Base-by-base conservation (phyloP, 1,140 invertebrate species). In the Dermatophagoides farinae region DNA sequence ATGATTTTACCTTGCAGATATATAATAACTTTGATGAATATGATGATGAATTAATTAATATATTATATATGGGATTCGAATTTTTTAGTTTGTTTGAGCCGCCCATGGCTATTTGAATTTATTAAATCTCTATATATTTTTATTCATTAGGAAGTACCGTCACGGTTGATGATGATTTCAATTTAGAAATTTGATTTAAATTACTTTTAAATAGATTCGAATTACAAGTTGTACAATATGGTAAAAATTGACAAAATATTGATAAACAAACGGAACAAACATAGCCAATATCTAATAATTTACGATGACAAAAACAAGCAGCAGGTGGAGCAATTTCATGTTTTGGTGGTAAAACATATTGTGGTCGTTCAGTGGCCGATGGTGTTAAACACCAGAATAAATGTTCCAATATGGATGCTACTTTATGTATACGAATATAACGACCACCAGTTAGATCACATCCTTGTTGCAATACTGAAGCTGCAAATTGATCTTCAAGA, bases 201-300 rank as follows among this genome's bases (percentile, higher is more conserved):
- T 60, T 60, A 31, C 14, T 60, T 9, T 9, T 10, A 43, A 44
- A 47, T n/a, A 60, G 11, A 43, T 31, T 53, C 5, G 63, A 60
- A 9, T 93, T 86, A 71, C 91, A 97, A 44, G 90, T 96, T 40
- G 88, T 91, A 72, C 91, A 97, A 64, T 97, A 95, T 1, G 91
- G 90, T 73, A 86, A 91, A 71, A 92, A 95, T 72, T 89, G 86
- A 74, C 93, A 98, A 72, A 95, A 96, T 67, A 98, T 88, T 68
- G 90, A 93, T 25, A 98, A 76, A 74, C 95, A 98, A 61, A 97
- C 86, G 6, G 93, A 97, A 73, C 92, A 97, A 16, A 97, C 92
- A 72, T 87, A 96, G 57, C 90, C 93, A 67, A 95, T 85, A 68
- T 95, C 90, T 51, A 97, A 84, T 38, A 97, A 77, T 67, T 90